These are phyloP conservation scores for Danio choprae DNA, from an alignment of 2,797 vertebrate genomes.

Conservation along the genomic window DNA sequence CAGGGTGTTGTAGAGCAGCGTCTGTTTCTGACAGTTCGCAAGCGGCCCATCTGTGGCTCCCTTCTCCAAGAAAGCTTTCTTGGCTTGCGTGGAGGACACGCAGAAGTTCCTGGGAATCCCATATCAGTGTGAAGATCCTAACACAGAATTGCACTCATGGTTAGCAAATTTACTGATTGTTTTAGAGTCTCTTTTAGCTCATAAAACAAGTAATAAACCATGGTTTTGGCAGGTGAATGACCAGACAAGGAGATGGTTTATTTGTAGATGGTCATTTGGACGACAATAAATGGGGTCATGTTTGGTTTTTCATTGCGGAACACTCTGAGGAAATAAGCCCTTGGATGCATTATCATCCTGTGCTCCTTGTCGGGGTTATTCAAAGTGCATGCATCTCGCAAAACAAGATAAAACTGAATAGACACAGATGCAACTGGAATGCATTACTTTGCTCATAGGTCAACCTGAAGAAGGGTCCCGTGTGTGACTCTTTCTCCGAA, in stretches of 20 bases:
- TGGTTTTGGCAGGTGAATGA: constrained; percentile 73
- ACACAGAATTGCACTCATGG: constrained; percentile 45
- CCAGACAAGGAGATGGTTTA: constrained; percentile 29
- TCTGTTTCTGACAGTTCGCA: constrained; percentile 59
- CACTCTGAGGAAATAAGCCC: constrained; percentile 14
- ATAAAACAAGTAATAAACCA: constrained; percentile 71
- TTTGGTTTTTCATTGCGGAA: constrained; percentile 17
- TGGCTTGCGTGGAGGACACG: constrained; percentile 29
- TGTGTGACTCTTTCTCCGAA: constrained; percentile 4
- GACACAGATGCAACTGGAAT: constrained; percentile 47
- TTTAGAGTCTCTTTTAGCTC: constrained; percentile 71
- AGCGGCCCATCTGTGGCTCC: constrained; percentile 56
- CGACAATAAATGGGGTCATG: constrained; percentile 13
- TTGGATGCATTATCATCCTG: constrained; percentile 40
- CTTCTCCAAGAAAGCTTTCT: constrained; percentile 4
- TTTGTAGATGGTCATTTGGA: constrained; percentile 32
- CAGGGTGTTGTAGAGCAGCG: constrained; percentile 52
- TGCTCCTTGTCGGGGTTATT: constrained; percentile 49
- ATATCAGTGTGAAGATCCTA: constrained; percentile 63
- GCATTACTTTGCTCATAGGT: constrained; percentile 45
- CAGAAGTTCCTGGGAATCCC: constrained; percentile 62
- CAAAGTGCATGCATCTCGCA: constrained; percentile 46
- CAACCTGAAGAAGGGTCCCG: constrained; percentile 33
- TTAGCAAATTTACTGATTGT: constrained; percentile 67
- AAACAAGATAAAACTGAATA: constrained; percentile 34